phyloP scores from a whole-genome alignment of 2,113 vertebrate genomes.

The Centropus unirufus region DNA sequence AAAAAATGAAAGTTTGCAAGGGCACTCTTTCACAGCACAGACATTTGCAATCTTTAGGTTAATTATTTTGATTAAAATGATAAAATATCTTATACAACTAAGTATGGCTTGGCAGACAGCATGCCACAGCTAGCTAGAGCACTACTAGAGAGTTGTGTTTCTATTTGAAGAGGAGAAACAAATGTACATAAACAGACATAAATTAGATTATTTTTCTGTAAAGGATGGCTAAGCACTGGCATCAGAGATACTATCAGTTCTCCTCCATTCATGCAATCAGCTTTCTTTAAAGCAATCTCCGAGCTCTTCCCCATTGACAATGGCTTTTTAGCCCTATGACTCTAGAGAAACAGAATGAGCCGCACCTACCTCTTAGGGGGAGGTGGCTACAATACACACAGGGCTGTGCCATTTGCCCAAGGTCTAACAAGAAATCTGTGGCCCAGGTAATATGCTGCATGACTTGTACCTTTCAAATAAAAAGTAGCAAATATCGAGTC shows the following conservation, averaged over 20 bases:
- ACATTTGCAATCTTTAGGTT: neutral
- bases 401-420: neutral
- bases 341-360: neutral
- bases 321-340: neutral
- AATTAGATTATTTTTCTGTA: neutral
- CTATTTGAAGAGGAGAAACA: neutral
- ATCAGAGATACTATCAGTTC: neutral
- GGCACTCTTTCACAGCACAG: accelerated
- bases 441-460: neutral
- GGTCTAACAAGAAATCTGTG: neutral
- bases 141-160: neutral
- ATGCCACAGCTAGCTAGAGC: neutral
- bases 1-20: neutral
- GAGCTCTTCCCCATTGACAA: neutral
- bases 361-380: neutral
- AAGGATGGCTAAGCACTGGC: neutral
- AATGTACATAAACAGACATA: neutral
- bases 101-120: neutral
- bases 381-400: neutral
- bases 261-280: neutral
- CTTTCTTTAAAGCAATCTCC: neutral
- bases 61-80: neutral
- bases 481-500: neutral
- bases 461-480: neutral
- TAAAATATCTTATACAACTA: neutral